Evolutionary conservation across 2,888 invertebrate genomes (phyloP), one percentile per base, ranked within the genome.

Genomic region (Ectobius pallidus): DNA sequence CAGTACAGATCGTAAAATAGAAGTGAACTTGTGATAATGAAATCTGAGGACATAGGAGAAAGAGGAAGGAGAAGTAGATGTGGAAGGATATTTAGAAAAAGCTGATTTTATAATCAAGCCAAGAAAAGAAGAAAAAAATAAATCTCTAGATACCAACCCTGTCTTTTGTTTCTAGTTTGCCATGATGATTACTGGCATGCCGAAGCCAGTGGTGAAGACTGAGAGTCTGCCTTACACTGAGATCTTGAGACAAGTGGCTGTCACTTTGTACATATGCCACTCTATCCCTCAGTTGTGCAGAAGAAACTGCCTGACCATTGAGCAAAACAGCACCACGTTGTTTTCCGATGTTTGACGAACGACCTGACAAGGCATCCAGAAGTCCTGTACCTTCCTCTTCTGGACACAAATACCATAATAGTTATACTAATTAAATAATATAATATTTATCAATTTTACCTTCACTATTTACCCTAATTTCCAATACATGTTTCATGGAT

Each of bases 171-270:
- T 25, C 58, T 4, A 69, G 20, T 46, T 72, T 69, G 1, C 25
- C 46, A 58, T 44, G 58, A 18, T 69, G 52, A 14, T 34, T 55
- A 22, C 68, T 25, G 20, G 73, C 25, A 34, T 61, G 87, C 75
- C 90, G 86, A 77, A 96, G 83, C 72, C 93, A 88, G 39, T 93
- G 91, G 81, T 95, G 93, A 81, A 95, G 95, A 77, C 91, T 88
- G 76, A 97, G 85, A 1, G 95, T 94, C 81, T 97, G 96, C 75
- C 93, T 89, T n/a, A 95, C 95, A 4, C 95, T 95, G 88, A 97
- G 91, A 76, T 93, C 89, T 0, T 93, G 91, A 80, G 93, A 93
- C n/a, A 96, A 85, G 74, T 92, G 88, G 27, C 90, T 88, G 81
- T 94, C 92, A 77, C 88, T 87, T 62, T 91, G 88, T 4, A 94